These are phyloP conservation scores for Lethrus apterus DNA, from an alignment of 1,140 invertebrate species.

Conservation along the genomic window DNA sequence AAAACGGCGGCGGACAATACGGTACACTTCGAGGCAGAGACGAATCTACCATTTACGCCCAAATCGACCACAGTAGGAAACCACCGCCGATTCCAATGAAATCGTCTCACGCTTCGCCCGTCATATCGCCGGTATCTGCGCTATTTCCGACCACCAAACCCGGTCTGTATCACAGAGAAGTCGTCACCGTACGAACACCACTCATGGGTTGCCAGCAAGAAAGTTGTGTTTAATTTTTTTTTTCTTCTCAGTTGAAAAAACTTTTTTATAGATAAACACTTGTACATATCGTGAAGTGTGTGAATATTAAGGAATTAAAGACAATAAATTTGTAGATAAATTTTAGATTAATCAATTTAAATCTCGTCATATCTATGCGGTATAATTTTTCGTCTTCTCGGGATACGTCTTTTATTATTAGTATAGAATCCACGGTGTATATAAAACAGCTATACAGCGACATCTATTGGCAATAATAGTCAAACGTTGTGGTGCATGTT, in stretches of 20 bases:
- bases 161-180: slow-evolving; percentile 52
- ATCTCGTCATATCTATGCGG: background rate
- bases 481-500: too few relatives aligned
- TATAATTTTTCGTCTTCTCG: too few relatives aligned
- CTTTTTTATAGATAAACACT: background rate
- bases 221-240: slow-evolving; percentile 65
- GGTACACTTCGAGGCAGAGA: slow-evolving; percentile 38
- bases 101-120: slow-evolving; percentile 34
- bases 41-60: slow-evolving; percentile 59
- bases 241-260: background rate
- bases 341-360: background rate
- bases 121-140: slow-evolving; percentile 35
- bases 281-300: background rate
- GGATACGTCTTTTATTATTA: too few relatives aligned
- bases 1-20: slow-evolving; percentile 39
- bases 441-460: too few relatives aligned
- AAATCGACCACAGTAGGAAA: slow-evolving; percentile 56
- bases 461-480: too few relatives aligned
- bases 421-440: too few relatives aligned
- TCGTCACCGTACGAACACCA: slow-evolving; percentile 75
- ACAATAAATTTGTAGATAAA: background rate
- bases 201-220: slow-evolving; percentile 74
- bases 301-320: background rate
- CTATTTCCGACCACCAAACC: slow-evolving; percentile 33
- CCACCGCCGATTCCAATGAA: slow-evolving; percentile 26